A percentile compares a stretch with the other conserved stretches of the same genome.
Conservation (phyloP, 2,797 vertebrate genomes). For the Oreonectes daqikongensis region DNA sequence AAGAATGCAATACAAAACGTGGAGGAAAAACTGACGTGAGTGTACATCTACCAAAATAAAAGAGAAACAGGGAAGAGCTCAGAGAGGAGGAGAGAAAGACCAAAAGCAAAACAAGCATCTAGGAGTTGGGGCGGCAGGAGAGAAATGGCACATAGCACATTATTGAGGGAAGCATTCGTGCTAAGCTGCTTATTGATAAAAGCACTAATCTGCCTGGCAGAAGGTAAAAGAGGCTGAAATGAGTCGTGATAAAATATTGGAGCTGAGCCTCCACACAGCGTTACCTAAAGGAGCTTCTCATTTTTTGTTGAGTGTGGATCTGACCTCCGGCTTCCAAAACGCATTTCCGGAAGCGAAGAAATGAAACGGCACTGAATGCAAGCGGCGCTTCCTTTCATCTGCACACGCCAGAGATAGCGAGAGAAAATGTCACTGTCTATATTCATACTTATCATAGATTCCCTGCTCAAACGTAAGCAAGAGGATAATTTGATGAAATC, state of each 20-base stretch:
- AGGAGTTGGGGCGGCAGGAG: conserved; percentile 68
- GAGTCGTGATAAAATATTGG: conserved; percentile 79
- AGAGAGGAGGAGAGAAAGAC: conserved; percentile 33
- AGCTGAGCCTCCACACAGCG: conserved; percentile 73
- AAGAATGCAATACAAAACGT: conserved; percentile 56
- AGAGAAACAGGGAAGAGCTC: background rate
- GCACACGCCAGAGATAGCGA: conserved; percentile 59
- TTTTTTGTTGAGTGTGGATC: conserved; percentile 62
- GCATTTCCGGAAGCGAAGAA: conserved; percentile 45
- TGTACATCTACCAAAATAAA: background rate
- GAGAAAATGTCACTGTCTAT: conserved; percentile 66
- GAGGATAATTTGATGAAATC: conserved; percentile 67
- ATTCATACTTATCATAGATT: conserved; percentile 63
- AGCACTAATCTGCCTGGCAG: conserved; percentile 83
- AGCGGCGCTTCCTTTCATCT: conserved; percentile 62
- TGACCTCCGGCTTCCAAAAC: conserved; percentile 60
- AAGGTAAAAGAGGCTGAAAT: conserved; percentile 78
- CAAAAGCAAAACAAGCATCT: conserved; percentile 54
- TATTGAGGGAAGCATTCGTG: conserved; percentile 82
- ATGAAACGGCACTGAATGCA: conserved; percentile 54
- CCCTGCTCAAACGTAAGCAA: conserved; percentile 61
- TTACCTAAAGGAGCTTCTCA: conserved; percentile 74
- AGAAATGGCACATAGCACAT: conserved; percentile 72
- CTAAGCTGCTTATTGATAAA: conserved; percentile 87
- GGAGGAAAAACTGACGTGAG: conserved; percentile 41